Base-by-base conservation (phyloP, 2,888 invertebrate genomes). In the Nasonia oneida region DNA sequence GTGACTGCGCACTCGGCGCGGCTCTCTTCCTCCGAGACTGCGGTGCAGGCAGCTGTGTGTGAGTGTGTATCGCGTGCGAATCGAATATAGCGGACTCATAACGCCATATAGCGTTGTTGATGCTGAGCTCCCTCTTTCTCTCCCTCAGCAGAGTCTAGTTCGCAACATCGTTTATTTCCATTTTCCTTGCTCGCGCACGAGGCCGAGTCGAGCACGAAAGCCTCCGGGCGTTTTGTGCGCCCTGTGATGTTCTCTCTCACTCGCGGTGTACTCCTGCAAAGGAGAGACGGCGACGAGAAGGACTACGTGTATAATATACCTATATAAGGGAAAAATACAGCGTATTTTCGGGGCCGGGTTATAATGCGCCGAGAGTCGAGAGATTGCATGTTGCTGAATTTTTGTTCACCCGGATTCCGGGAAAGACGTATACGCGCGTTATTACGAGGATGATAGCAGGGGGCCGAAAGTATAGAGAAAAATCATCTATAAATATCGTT, bases 1-100 rank as follows among this genome's bases (percentile, higher is more conserved):
- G 10, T 75, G 33, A 15, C n/a, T 5, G 33, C 23, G 47, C 6
- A 33, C 81, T 75, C 18, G 29, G 14, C 18, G 29, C 29, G 29
- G 18, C 42, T 73, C 42, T n/a, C 29, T 39, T 18, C 2, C 61
- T 3, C 5, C 67, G 10, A 47, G 47, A 64, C 71, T 76, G 50
- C 8, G 10, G 37, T 53, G 18, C 42, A 39, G 29, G 5, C 15
- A 47, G 37, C 37, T 78, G 42, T 53, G 4, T 77, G 14, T 78
- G 42, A 39, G 4, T 77, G 14, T 73, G 76, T 86, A 71, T 83
- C 57, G 71, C 71, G 84, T 73, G 81, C 76, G 73, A 84, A 81
- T 84, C 84, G 81, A 81, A 67, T 81, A 85, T 77, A 77, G n/a
- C 39, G 18, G 85, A 79, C 75, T 83, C 86, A 75, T 81, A 81